Conservation (phyloP, 1,140 invertebrate genomes). For the Papilio glaucus region DNA sequence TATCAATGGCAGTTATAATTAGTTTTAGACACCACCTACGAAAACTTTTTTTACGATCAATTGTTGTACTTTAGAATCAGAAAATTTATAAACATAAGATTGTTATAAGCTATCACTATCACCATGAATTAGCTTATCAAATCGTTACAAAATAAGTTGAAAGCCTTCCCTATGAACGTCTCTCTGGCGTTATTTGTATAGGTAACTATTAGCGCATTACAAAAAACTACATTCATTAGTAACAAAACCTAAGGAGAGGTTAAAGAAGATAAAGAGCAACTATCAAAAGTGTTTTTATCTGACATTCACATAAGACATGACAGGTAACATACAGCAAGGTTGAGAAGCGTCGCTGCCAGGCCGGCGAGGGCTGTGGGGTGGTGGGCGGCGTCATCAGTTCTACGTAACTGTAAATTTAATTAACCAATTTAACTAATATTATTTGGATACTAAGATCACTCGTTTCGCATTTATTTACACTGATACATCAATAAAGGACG, state of each 20-base stretch:
- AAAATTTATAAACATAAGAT: too few relatives aligned
- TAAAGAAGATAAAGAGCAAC: constrained; percentile 1
- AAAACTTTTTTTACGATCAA: too few relatives aligned
- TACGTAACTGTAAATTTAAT: constrained; percentile 62
- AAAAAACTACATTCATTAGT: constrained; percentile 1
- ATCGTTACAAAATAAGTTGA: too few relatives aligned
- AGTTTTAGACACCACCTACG: too few relatives aligned
- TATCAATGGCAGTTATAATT: not conserved
- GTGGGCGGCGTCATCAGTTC: constrained; percentile 54
- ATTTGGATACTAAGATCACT: constrained; percentile 7
- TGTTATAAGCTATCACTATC: too few relatives aligned
- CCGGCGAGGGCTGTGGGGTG: constrained; percentile 53
- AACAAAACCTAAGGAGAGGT: not conserved
- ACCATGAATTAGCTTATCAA: too few relatives aligned
- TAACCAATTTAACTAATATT: constrained; percentile 37
- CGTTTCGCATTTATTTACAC: constrained; percentile 38
- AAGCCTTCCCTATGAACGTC: too few relatives aligned
- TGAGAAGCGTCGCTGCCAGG: constrained; percentile 59
- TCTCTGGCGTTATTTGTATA: too few relatives aligned
- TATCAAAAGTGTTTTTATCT: not conserved
- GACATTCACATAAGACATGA: constrained; percentile 38
- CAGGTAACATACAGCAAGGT: constrained; percentile 54
- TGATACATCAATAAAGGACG: not conserved
- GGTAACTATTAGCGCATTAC: too few relatives aligned
- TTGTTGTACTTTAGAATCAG: too few relatives aligned